Evolutionary conservation across 2,888 invertebrate species (phyloP).

Genomic region (Sceliomorpha sp.): DNA sequence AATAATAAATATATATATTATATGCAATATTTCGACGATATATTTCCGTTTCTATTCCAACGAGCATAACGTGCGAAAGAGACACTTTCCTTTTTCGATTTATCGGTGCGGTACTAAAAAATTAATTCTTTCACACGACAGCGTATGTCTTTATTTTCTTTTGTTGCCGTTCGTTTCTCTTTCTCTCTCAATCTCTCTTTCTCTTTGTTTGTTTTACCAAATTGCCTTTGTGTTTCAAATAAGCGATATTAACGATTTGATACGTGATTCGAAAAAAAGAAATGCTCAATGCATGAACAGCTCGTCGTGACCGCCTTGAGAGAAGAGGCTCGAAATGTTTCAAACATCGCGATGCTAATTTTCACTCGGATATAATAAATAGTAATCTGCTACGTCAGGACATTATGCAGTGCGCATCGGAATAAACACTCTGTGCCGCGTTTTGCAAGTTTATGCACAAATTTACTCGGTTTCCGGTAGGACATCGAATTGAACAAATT

Average conservation of each 20-base stretch:
- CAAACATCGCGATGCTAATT: slow-evolving; percentile 29
- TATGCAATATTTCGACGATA: slow-evolving; percentile 13
- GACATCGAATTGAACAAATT: too few relatives aligned
- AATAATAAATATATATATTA: slow-evolving; percentile 37
- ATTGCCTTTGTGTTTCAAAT: slow-evolving; percentile 13
- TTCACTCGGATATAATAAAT: slow-evolving; percentile 55
- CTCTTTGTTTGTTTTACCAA: slow-evolving; percentile 6
- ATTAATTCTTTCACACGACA: slow-evolving; percentile 8
- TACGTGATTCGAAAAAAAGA: slow-evolving; percentile 25
- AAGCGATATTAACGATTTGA: slow-evolving; percentile 16
- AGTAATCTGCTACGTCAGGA: slow-evolving; percentile 59
- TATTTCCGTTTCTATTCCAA: slow-evolving; percentile 22
- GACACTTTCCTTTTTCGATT: slow-evolving; percentile 41
- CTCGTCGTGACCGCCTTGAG: slow-evolving; percentile 54
- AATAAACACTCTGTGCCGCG: slow-evolving; percentile 66
- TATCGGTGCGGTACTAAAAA: slow-evolving; percentile 7
- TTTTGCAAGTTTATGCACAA: slow-evolving; percentile 55
- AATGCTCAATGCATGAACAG: slow-evolving; percentile 32
- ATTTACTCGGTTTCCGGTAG: slow-evolving; percentile 60
- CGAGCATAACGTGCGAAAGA: slow-evolving; percentile 37
- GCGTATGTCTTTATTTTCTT: too few relatives aligned
- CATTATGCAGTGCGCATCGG: slow-evolving; percentile 67
- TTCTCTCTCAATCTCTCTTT: not conserved
- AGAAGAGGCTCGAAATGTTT: slow-evolving; percentile 35
- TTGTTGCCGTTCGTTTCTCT: too few relatives aligned